Evolutionary conservation across 1,140 invertebrate species (phyloP).

Genomic region (Vanessa atalanta): DNA sequence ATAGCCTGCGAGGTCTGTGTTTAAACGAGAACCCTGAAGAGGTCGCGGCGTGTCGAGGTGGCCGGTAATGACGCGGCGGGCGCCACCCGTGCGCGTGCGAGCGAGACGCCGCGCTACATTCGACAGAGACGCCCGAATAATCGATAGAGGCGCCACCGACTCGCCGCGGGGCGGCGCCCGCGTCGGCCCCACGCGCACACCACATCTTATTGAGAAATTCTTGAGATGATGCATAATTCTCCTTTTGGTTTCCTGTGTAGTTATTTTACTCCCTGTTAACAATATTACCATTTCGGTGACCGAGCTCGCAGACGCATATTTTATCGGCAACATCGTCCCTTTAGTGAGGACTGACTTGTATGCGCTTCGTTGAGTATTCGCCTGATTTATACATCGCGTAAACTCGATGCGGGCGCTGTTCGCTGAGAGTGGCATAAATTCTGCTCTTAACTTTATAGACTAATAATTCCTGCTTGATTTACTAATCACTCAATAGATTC

Average conservation of each 20-base stretch:
- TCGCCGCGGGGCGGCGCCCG: conserved; percentile 73
- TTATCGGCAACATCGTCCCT: conserved; percentile 58
- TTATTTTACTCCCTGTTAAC: conserved; percentile 78
- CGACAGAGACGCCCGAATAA: conserved; percentile 55
- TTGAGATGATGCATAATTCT: conserved; percentile 75
- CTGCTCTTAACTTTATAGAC: conserved; percentile 32
- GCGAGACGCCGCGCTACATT: conserved; percentile 49
- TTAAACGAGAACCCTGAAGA: conserved; percentile 56
- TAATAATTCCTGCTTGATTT: conserved; percentile 31
- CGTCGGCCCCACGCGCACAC: conserved; percentile 69
- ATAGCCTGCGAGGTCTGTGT: conserved; percentile 68
- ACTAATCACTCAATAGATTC: conserved; percentile 6
- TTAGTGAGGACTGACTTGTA: conserved; percentile 41
- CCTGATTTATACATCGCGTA: conserved; percentile 57
- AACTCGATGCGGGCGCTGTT: conserved; percentile 37
- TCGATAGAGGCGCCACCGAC: conserved; percentile 70
- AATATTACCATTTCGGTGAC: conserved; percentile 77
- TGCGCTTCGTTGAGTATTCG: conserved; percentile 46
- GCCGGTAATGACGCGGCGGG: conserved; percentile 52
- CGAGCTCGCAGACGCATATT: conserved; percentile 67
- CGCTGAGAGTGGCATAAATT: conserved; percentile 28
- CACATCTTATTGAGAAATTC: conserved; percentile 79
- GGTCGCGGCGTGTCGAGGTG: conserved; percentile 48
- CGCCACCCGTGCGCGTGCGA: conserved; percentile 69
- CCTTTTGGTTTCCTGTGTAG: conserved; percentile 73